phyloP scores from a whole-genome alignment of 2,113 vertebrate genomes.

The Eublepharis macularius region DNA sequence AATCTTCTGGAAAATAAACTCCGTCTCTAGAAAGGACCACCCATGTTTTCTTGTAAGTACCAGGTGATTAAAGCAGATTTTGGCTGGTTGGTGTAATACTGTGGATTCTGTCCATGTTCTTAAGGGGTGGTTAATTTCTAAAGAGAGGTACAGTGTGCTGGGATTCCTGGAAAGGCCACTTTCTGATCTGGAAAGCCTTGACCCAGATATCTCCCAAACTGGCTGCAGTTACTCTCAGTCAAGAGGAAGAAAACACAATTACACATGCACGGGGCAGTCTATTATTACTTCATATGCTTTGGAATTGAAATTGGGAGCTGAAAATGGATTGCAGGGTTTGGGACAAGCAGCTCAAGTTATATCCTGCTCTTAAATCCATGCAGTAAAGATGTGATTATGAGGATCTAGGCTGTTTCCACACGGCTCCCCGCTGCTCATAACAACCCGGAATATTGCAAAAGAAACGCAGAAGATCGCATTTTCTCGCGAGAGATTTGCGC shows the following conservation, averaged over 20 bases:
- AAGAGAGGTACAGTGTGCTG: not conserved
- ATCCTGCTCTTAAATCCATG: not conserved
- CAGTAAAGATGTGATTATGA: too few relatives aligned
- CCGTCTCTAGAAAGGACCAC: constrained; percentile 29
- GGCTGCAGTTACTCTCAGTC: not conserved
- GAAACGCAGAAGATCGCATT: too few relatives aligned
- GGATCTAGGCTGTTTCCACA: too few relatives aligned
- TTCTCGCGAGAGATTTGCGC: too few relatives aligned
- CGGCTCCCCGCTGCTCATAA: too few relatives aligned
- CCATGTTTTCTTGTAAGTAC: constrained; percentile 14
- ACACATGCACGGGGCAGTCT: not conserved
- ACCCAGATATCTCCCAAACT: not conserved
- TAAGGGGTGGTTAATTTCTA: not conserved
- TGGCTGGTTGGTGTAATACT: not conserved
- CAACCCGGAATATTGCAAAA: too few relatives aligned
- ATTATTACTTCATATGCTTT: not conserved
- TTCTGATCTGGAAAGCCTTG: not conserved
- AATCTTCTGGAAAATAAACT: not conserved
- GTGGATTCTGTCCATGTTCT: not conserved
- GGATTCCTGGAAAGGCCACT: not conserved
- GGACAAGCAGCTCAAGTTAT: not conserved
- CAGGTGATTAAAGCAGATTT: not conserved
- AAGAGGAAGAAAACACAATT: not conserved
- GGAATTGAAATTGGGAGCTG: not conserved
- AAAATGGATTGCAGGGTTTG: not conserved